A percentile compares a stretch with the other conserved stretches of the same genome.
These are phyloP conservation scores for Cistogaster globosa DNA, from an alignment of 2,888 invertebrate species.

Conservation along the genomic window DNA sequence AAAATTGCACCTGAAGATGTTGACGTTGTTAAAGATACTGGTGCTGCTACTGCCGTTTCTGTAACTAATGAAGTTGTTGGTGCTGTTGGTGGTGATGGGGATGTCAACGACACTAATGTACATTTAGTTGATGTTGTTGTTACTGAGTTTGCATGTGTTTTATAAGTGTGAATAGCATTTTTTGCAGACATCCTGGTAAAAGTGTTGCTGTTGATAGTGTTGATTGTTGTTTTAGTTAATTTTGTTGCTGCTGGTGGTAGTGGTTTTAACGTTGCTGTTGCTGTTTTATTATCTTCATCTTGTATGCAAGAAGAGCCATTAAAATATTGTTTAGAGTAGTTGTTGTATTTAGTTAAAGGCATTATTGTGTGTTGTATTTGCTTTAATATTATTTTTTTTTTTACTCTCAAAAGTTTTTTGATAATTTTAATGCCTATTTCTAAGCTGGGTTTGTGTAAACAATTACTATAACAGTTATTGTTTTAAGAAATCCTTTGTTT, in stretches of 20 bases:
- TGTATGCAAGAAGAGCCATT: conserved; percentile 54
- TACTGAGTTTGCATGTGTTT: conserved; percentile 35
- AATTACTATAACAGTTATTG: background rate
- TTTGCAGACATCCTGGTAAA: conserved; percentile 64
- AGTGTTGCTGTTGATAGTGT: conserved; percentile 26
- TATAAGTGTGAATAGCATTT: conserved; percentile 35
- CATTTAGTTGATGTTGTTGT: conserved; percentile 23
- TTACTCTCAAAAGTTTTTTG: background rate
- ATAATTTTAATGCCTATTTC: conserved; percentile 2
- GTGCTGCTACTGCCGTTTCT: conserved; percentile 24
- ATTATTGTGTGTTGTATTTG: conserved; percentile 56
- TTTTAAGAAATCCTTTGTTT: background rate
- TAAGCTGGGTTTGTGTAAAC: background rate
- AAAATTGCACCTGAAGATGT: conserved; percentile 18
- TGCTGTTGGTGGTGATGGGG: conserved; percentile 9
- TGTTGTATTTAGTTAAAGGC: conserved; percentile 64
- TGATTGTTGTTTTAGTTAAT: conserved; percentile 58
- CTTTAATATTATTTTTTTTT: background rate
- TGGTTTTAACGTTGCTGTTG: conserved; percentile 56
- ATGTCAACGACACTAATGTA: conserved; percentile 35
- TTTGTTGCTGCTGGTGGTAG: conserved; percentile 61
- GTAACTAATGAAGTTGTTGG: conserved; percentile 9
- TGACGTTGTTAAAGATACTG: conserved; percentile 14
- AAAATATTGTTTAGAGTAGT: conserved; percentile 62
- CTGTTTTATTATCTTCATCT: conserved; percentile 45